Evolutionary conservation across 2,797 vertebrate genomes (phyloP), one percentile per base, ranked within the genome.

Genomic region (Tangara arthus): DNA sequence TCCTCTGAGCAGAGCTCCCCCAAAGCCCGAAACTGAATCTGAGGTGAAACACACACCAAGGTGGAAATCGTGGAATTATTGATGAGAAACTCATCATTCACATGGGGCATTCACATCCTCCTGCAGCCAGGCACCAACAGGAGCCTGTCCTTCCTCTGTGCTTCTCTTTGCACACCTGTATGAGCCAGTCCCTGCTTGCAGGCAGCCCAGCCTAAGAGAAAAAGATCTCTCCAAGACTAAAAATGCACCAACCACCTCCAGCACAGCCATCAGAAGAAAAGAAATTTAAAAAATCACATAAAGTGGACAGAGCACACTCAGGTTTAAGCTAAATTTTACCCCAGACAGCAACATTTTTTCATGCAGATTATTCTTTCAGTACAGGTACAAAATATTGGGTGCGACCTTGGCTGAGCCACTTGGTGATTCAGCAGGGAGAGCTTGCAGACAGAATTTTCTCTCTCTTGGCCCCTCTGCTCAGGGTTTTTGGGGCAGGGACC

Each of bases 31-130:
- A 95, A 87, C 68, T 0, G 0, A 85, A 89, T 13, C 79, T 55
- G 72, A 6, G 7, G 30, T 70, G 66, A 95, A 95, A 93, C 1
- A 23, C 92, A 92, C 91, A 94, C 69, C 82, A 12, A 77, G 90
- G 61, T 87, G 69, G 82, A 75, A 91, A 56, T 32, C 1, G 4
- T 6, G 49, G 82, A 94, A 95, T 93, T 93, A 93, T 89, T 93
- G 26, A 94, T 49, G 64, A 95, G 71, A 47, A 89, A 56, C 2
- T 0, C 35, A 59, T 37, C 35, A 39, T 13, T 39, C 57, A 27
- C 57, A 27, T 9, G 18, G 35, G 53, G 64, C 92, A 81, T 28
- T 61, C 11, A 8, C 81, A 28, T 64, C 70, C 50, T 73, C 73
- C 63, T 59, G 57, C 60, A 65, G 70, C 81, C 7, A 0, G 69